These are phyloP conservation scores for Pedetes capensis DNA, from an alignment of 2,113 vertebrate species.

Conservation along the genomic window DNA sequence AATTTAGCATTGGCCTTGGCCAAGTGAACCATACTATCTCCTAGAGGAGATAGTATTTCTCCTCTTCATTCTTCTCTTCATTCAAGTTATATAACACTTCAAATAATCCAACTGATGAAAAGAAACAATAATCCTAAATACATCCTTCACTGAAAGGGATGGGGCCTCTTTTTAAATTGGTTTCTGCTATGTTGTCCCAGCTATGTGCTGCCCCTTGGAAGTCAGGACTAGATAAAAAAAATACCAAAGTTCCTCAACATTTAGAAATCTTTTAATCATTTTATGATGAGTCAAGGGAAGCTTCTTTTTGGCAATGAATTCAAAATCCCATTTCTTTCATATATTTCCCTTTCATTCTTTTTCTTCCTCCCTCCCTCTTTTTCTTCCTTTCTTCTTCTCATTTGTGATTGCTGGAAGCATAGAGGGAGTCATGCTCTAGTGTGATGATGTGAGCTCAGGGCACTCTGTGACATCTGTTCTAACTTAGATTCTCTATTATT, in stretches of 20 bases:
- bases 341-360: neutral
- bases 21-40: neutral
- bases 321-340: slow-evolving; percentile 50
- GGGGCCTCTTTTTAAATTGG: neutral
- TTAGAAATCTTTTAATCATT: slow-evolving; percentile 53
- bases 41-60: too few species aligned
- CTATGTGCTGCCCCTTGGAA: neutral
- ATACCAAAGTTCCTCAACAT: slow-evolving; percentile 13
- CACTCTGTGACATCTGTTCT: neutral
- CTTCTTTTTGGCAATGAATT: slow-evolving; percentile 66
- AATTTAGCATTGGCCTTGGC: neutral
- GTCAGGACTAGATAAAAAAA: slow-evolving; percentile 58
- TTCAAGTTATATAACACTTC: neutral
- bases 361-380: too few species aligned
- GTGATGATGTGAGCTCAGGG: neutral
- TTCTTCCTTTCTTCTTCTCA: fast-evolving
- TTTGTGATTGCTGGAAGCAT: neutral
- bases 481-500: neutral
- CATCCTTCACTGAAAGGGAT: neutral
- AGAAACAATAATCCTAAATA: neutral
- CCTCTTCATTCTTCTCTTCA: neutral
- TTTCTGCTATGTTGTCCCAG: neutral
- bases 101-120: neutral
- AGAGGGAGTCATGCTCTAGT: neutral
- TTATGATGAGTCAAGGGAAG: neutral